phyloP scores from a whole-genome alignment of 2,113 vertebrate genomes.

The Heloderma charlesbogerti region DNA sequence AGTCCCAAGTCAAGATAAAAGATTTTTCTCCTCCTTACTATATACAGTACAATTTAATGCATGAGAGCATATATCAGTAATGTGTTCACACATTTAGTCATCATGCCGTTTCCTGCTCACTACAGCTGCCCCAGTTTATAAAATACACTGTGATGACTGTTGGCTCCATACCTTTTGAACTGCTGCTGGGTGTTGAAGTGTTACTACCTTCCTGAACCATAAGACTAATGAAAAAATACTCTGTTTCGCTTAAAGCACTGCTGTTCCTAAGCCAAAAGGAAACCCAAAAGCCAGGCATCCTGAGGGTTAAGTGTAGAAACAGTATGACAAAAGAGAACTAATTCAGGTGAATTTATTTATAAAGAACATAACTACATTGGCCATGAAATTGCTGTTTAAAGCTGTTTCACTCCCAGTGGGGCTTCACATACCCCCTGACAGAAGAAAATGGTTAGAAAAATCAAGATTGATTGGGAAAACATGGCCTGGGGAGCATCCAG shows the following conservation, averaged over 20 bases:
- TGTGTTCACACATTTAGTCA: background rate
- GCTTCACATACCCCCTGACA: background rate
- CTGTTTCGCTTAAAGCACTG: background rate
- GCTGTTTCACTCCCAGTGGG: too few species aligned
- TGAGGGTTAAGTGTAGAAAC: background rate
- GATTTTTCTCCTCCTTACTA: background rate
- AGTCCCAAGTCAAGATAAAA: background rate
- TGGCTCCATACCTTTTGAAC: background rate
- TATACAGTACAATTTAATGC: background rate
- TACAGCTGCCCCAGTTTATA: background rate
- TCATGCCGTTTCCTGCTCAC: constrained; percentile 3
- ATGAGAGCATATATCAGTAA: background rate
- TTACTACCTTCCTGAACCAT: background rate
- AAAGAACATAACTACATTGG: background rate
- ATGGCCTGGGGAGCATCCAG: background rate
- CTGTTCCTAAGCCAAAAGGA: background rate
- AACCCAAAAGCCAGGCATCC: background rate
- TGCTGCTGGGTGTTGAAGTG: background rate
- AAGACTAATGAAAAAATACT: background rate
- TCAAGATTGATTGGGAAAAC: background rate
- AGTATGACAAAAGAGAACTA: background rate
- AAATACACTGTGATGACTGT: background rate
- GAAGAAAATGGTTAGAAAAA: background rate
- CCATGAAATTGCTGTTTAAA: background rate
- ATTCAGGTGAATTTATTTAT: background rate